Conservation (phyloP, 2,797 vertebrate species). For the Aeoliscus strigatus region DNA sequence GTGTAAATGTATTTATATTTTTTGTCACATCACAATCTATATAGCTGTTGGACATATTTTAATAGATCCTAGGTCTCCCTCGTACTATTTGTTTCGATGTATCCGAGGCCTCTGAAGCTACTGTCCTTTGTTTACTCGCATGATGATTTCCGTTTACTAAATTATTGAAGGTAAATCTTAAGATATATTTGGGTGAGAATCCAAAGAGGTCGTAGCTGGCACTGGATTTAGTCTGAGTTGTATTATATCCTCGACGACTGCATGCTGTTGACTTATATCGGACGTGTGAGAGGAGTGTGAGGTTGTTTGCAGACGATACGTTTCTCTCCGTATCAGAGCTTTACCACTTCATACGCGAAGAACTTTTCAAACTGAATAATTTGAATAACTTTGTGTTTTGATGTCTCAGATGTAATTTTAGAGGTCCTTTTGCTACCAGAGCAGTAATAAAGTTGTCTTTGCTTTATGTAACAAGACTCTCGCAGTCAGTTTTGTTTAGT, state of each 20-base stretch:
- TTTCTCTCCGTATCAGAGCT: no score
- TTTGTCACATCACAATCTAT: slow-evolving; percentile 71
- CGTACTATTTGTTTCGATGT: slow-evolving; percentile 57
- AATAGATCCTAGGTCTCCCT: slow-evolving; percentile 67
- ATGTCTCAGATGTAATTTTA: slow-evolving; percentile 70
- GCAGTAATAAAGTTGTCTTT: slow-evolving; percentile 75
- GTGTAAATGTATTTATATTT: slow-evolving; percentile 75
- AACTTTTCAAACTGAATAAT: slow-evolving; percentile 48
- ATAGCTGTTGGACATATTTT: slow-evolving; percentile 78
- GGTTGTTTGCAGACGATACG: no score
- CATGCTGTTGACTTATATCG: slow-evolving; percentile 60
- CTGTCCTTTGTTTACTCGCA: slow-evolving; percentile 68
- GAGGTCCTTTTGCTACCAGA: slow-evolving; percentile 70
- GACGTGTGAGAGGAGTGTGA: no score
- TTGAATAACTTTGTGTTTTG: slow-evolving; percentile 69
- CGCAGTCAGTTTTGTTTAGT: no score
- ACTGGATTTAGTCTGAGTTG: slow-evolving; percentile 61
- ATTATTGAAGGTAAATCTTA: slow-evolving; percentile 63
- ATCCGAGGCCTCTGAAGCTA: slow-evolving; percentile 55
- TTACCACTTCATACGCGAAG: slow-evolving; percentile 47
- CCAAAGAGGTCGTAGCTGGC: slow-evolving; percentile 26
- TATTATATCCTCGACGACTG: no score
- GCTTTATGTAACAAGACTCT: slow-evolving; percentile 60
- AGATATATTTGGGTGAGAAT: slow-evolving; percentile 43
- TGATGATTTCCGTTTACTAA: slow-evolving; percentile 65